Percentiles rank a stretch among this genome's conserved stretches.
Conservation (phyloP, 2,888 invertebrate species). For the Acholoe squamosa region DNA sequence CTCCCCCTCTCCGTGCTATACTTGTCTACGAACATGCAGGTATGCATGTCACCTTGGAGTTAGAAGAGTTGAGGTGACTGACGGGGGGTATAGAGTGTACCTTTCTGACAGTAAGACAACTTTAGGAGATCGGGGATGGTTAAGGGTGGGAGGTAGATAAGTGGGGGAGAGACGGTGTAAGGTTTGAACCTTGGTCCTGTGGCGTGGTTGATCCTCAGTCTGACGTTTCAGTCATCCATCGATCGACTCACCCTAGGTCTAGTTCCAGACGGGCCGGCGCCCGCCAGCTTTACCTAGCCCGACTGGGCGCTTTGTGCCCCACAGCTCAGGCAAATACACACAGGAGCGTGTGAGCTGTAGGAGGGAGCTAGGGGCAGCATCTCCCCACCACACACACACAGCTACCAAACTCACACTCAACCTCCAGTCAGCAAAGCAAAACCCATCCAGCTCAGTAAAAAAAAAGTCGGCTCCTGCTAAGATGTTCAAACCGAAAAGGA, state of each 20-base stretch:
- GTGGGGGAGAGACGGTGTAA: background rate
- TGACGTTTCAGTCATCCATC: conserved; percentile 26
- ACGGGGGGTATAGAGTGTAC: no score
- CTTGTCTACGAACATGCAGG: no score
- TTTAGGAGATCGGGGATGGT: background rate
- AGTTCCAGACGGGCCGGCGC: conserved; percentile 2
- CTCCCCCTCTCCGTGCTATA: no score
- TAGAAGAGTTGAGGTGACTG: no score
- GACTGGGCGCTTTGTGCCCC: background rate
- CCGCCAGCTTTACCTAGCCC: conserved; percentile 2
- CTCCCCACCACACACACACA: background rate
- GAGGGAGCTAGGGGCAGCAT: background rate
- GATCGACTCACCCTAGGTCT: conserved; percentile 32
- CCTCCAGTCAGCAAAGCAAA: background rate
- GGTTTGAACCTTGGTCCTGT: background rate
- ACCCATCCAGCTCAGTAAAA: background rate
- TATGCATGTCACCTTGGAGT: no score
- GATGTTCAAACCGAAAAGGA: background rate
- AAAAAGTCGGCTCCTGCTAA: background rate
- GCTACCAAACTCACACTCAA: background rate
- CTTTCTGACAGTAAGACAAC: no score
- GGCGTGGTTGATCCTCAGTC: background rate
- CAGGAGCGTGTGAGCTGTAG: conserved; percentile 22
- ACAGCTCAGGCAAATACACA: conserved; percentile 7
- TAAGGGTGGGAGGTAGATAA: background rate